Evolutionary conservation across 1,140 invertebrate species (phyloP).

Genomic region (Aphaenogaster rudis): DNA sequence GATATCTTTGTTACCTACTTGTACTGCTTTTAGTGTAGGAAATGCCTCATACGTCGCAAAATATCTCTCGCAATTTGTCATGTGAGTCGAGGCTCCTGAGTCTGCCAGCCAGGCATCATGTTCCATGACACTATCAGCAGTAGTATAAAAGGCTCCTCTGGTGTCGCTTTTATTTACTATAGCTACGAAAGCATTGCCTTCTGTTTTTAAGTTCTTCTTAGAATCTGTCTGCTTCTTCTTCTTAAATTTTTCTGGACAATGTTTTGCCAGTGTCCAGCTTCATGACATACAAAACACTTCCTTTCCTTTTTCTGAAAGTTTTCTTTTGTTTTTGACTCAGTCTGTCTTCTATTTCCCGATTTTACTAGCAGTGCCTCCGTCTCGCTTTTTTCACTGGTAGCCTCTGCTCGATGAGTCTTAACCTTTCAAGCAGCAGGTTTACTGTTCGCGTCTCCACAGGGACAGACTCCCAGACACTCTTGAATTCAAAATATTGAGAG

Average conservation of each 20-base stretch:
- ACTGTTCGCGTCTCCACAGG: neutral
- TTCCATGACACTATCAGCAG: no score
- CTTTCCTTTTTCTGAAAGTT: neutral
- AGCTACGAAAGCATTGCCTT: neutral
- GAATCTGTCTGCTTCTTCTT: neutral
- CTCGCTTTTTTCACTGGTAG: neutral
- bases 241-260: neutral
- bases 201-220: neutral
- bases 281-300: neutral
- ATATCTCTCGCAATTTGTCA: neutral
- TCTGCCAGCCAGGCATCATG: neutral
- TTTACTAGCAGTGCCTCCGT: neutral
- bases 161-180: neutral
- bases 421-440: neutral
- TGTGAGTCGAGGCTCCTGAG: neutral
- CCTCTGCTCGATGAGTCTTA: neutral
- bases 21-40: neutral
- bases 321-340: neutral
- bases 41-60: neutral
- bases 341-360: neutral
- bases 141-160: no score
- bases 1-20: neutral
- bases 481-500: neutral
- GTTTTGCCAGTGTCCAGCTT: neutral
- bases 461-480: neutral